Percentiles rank a stretch among this genome's conserved stretches.
phyloP scores from a whole-genome alignment of 2,797 vertebrate genomes.

The Psittacula echo region DNA sequence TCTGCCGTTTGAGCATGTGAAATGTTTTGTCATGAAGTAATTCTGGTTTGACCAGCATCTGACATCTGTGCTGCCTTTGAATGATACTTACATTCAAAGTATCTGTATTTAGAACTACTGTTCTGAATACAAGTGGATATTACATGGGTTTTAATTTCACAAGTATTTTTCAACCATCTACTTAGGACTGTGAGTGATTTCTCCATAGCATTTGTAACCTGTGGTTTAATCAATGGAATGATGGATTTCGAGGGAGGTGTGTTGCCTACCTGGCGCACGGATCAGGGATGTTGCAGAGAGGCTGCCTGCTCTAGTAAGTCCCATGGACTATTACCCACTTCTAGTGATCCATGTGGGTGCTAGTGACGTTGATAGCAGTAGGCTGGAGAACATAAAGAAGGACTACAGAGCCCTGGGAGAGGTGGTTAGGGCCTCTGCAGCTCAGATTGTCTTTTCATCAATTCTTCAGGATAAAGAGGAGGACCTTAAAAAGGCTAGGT shows the following conservation, averaged over 20 bases:
- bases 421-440: too few relatives aligned
- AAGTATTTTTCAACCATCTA: background rate
- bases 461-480: too few relatives aligned
- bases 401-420: too few relatives aligned
- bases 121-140: background rate
- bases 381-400: too few relatives aligned
- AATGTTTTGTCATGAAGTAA: background rate
- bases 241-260: background rate
- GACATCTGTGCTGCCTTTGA: background rate
- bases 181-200: background rate
- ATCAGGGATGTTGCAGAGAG: too few relatives aligned
- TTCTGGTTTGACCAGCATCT: constrained; percentile 7
- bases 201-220: background rate
- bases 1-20: background rate
- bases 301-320: too few relatives aligned
- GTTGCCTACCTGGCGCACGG: too few relatives aligned
- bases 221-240: background rate
- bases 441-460: too few relatives aligned
- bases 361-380: too few relatives aligned
- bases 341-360: too few relatives aligned
- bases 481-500: too few relatives aligned
- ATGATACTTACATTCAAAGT: background rate
- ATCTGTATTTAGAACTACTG: background rate
- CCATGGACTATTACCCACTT: too few relatives aligned
- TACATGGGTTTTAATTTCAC: background rate